phyloP scores from a whole-genome alignment of 2,888 invertebrate species.

The Melieria picta region DNA sequence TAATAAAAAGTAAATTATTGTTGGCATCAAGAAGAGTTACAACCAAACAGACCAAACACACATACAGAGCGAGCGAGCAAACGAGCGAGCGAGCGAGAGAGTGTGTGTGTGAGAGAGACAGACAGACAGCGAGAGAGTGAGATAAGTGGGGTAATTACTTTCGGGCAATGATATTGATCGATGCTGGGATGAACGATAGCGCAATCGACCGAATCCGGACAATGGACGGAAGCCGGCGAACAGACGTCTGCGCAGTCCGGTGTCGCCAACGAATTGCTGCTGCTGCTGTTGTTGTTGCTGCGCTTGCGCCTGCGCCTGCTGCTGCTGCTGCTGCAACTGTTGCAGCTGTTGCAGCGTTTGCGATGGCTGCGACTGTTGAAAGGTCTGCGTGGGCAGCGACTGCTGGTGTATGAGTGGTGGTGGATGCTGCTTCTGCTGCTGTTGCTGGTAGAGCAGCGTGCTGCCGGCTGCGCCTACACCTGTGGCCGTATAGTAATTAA shows the following conservation, averaged over 20 bases:
- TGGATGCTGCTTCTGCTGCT: conserved; percentile 39
- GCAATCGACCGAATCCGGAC: conserved; percentile 73
- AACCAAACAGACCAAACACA: too few species aligned
- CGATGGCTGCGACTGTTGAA: neutral
- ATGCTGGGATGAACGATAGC: conserved; percentile 78
- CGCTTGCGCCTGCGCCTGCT: conserved; percentile 41
- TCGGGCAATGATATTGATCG: conserved; percentile 87
- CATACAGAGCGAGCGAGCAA: too few species aligned
- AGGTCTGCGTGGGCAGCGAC: conserved; percentile 66
- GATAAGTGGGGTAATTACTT: conserved; percentile 70
- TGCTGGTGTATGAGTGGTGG: conserved; percentile 41
- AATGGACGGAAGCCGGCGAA: conserved; percentile 85
- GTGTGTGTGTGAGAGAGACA: neutral
- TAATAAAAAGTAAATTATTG: too few species aligned
- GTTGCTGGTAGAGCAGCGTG: conserved; percentile 43
- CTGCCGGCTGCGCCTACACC: conserved; percentile 30
- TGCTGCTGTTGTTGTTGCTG: conserved; percentile 43
- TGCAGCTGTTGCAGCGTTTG: conserved; percentile 21
- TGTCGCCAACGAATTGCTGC: conserved; percentile 61
- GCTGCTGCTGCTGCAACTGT: conserved; percentile 25
- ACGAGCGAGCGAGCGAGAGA: conserved; percentile 3
- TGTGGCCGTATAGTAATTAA: conserved; percentile 57
- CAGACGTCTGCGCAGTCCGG: conserved; percentile 78
- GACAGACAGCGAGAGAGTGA: conserved; percentile 12
- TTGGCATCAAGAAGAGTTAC: too few species aligned